Conservation (phyloP, 2,888 invertebrate species). For the Leucophora obtusa region DNA sequence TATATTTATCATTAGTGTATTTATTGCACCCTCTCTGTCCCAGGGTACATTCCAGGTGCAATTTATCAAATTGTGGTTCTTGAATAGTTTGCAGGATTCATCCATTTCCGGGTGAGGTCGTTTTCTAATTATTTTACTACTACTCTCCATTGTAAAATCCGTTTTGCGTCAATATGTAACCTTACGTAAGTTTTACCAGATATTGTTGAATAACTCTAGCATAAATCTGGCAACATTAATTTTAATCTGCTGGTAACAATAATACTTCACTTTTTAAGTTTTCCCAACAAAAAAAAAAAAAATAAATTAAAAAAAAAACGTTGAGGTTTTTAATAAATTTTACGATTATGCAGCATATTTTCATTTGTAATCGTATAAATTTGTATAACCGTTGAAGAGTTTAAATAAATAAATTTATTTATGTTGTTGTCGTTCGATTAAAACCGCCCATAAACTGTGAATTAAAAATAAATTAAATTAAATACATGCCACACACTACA, state of each 20-base stretch:
- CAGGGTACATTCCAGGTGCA: too few relatives aligned
- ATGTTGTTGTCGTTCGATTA: slow-evolving; percentile 40
- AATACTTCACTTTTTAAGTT: neutral
- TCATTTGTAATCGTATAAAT: neutral
- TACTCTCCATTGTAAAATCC: too few relatives aligned
- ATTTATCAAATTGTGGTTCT: too few relatives aligned
- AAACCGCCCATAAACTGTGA: slow-evolving; percentile 61
- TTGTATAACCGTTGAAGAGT: slow-evolving; percentile 29
- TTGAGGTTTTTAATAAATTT: slow-evolving; percentile 4
- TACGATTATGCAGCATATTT: neutral
- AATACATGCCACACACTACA: slow-evolving; percentile 39
- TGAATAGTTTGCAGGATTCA: too few relatives aligned
- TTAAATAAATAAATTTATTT: neutral
- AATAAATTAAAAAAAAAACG: neutral
- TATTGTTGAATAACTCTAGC: neutral
- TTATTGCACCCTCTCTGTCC: too few relatives aligned
- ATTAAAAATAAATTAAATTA: slow-evolving; percentile 61
- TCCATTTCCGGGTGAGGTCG: too few relatives aligned
- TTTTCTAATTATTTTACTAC: too few relatives aligned
- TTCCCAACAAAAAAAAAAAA: neutral
- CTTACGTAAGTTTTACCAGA: too few relatives aligned
- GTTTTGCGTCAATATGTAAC: too few relatives aligned
- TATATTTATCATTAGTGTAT: too few relatives aligned
- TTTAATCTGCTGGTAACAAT: too few relatives aligned
- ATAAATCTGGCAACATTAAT: neutral